Evolutionary conservation across 1,140 invertebrate genomes (phyloP), one percentile per base, ranked within the genome.

Genomic region (Bombus superbus): DNA sequence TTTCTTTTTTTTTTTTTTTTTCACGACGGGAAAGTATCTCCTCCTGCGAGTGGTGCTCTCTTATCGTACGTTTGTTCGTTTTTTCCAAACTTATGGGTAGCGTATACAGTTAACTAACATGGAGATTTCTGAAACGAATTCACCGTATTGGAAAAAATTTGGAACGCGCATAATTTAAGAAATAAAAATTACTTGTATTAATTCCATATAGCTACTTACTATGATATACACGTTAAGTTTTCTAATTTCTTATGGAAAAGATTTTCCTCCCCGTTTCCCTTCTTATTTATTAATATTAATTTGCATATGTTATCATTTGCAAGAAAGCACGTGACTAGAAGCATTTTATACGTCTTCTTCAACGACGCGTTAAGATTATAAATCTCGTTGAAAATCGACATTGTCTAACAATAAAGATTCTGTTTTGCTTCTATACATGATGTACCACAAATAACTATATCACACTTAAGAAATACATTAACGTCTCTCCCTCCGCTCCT

Each of bases 1-100:
- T 2, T 47, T 11, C 4, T n/a, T 11, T 28, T 10, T 3, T 57
- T 22, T 57, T 22, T 3, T 57, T 10, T 3, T 28, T 6, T 22
- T 25, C 38, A 28, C 38, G 10, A 25, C 6, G 44, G 64, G 25
- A 64, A 47, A 66, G 76, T 83, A 76, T 76, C 76, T 32, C 47
- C n/a, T 35, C 47, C 13, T 25, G 53, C 79, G 66, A 71, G 77
- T 47, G 66, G 79, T 81, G 69, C 79, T 62, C 57, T 35, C 35
- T 81, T 57, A 57, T 42, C 44, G 35, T 22, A 18, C 28, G 25
- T 38, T 40, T 57, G 11, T 35, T 73, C 57, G 47, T 81, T 62
- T 42, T n/a, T n/a, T 42, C 42, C 68, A 40, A 47, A 79, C 62
- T 32, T 35, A 35, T 18, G 25, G 42, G 10, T 68, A 64, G 42